phyloP scores from a whole-genome alignment of 2,888 invertebrate species.

The Odontothrips loti region DNA sequence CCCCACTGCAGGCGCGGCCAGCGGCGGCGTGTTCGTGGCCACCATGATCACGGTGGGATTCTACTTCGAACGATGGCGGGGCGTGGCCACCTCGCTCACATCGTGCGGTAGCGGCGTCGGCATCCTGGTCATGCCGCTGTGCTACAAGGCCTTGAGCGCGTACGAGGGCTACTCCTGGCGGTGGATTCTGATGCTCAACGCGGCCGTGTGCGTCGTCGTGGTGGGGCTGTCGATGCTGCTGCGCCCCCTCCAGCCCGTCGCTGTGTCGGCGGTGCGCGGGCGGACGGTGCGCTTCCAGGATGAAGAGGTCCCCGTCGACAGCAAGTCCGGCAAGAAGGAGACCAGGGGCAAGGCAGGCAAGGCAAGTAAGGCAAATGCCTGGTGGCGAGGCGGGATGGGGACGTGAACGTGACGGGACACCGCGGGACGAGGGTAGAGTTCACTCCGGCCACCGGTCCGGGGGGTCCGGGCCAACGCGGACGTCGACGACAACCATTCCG shows the following conservation, averaged over 20 bases:
- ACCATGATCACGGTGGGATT: slow-evolving; percentile 31
- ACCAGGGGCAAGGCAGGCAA: background rate
- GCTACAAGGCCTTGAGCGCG: background rate
- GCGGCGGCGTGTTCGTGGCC: slow-evolving; percentile 2
- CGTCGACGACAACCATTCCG: background rate
- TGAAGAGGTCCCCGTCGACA: background rate
- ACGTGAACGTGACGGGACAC: too few species aligned
- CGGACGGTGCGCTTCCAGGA: slow-evolving; percentile 21
- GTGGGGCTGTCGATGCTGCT: slow-evolving; percentile 29
- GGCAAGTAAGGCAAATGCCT: too few species aligned
- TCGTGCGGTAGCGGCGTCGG: slow-evolving; percentile 32
- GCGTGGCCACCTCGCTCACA: slow-evolving; percentile 31
- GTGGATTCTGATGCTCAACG: background rate
- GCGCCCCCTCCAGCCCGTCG: slow-evolving; percentile 29
- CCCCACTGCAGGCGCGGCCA: background rate
- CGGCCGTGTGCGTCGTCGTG: slow-evolving; percentile 21
- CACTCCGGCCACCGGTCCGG: background rate
- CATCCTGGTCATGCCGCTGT: slow-evolving; percentile 25
- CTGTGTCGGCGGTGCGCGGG: background rate
- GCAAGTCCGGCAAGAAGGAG: background rate
- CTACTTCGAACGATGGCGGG: slow-evolving; percentile 33
- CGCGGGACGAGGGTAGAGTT: too few species aligned
- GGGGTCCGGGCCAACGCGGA: too few species aligned
- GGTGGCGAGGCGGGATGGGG: too few species aligned
- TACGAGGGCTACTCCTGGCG: background rate